phyloP scores from a whole-genome alignment of 2,888 invertebrate genomes.

The Noctua comes region DNA sequence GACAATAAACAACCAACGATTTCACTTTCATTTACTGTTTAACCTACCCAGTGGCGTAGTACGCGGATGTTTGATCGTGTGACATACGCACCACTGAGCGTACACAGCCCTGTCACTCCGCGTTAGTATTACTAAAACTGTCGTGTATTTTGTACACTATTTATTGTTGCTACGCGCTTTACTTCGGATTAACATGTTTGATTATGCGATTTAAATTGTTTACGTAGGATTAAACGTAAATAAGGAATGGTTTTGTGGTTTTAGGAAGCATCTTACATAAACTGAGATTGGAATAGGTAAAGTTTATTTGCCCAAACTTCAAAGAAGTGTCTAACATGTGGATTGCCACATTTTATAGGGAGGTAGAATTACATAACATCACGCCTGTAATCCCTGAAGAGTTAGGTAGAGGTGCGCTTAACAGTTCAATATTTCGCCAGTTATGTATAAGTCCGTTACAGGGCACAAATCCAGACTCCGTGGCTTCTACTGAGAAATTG shows the following conservation, averaged over 20 bases:
- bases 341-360: too few species aligned
- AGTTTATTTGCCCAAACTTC: background rate
- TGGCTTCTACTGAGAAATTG: too few species aligned
- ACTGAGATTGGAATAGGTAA: background rate
- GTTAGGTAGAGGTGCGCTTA: too few species aligned
- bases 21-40: conserved; percentile 46
- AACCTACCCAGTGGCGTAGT: conserved; percentile 37
- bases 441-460: too few species aligned
- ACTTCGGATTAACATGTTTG: conserved; percentile 33
- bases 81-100: conserved; percentile 63
- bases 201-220: conserved; percentile 36
- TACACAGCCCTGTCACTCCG: conserved; percentile 70
- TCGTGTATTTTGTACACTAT: conserved; percentile 55
- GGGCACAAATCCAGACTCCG: too few species aligned
- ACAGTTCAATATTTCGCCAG: too few species aligned
- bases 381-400: too few species aligned
- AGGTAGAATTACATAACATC: background rate
- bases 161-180: conserved; percentile 50
- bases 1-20: background rate
- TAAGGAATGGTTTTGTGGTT: conserved; percentile 22
- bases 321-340: background rate
- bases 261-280: background rate
- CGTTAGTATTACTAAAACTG: conserved; percentile 64
- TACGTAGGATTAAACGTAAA: conserved; percentile 26
- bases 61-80: conserved; percentile 69